Percentiles rank a stretch among this genome's conserved stretches.
These are phyloP conservation scores for Thermophis baileyi DNA, from an alignment of 2,113 vertebrate genomes.

Conservation along the genomic window DNA sequence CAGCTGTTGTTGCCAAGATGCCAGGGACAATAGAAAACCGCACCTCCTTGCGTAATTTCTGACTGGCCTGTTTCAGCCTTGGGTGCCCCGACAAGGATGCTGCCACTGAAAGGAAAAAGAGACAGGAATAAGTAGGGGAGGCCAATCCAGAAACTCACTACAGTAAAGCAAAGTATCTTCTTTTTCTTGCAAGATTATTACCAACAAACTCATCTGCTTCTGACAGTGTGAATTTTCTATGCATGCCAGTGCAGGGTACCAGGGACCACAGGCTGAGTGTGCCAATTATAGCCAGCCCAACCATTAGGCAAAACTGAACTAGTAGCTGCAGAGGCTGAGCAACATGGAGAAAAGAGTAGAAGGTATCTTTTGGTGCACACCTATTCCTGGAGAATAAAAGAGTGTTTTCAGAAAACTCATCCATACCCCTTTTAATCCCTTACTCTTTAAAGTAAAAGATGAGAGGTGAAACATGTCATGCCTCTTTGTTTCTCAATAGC, in stretches of 20 bases:
- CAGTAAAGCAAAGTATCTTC: neutral
- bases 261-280: neutral
- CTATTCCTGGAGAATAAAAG: neutral
- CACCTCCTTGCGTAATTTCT: conserved; percentile 78
- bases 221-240: no score
- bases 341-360: neutral
- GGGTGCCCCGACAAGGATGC: conserved; percentile 86
- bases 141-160: neutral
- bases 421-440: neutral
- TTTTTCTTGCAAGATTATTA: neutral
- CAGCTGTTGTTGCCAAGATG: conserved; percentile 57
- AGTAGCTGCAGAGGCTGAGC: neutral
- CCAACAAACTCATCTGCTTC: neutral
- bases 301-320: neutral
- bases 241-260: neutral
- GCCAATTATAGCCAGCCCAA: neutral
- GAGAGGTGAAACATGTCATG: neutral
- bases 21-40: conserved; percentile 90
- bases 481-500: neutral
- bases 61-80: conserved; percentile 82
- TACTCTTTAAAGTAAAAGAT: neutral
- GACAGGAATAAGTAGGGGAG: neutral
- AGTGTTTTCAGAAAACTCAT: neutral
- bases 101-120: conserved; percentile 70
- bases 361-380: neutral